These are phyloP conservation scores for Natator depressus DNA, from an alignment of 2,113 vertebrate species.

Conservation along the genomic window DNA sequence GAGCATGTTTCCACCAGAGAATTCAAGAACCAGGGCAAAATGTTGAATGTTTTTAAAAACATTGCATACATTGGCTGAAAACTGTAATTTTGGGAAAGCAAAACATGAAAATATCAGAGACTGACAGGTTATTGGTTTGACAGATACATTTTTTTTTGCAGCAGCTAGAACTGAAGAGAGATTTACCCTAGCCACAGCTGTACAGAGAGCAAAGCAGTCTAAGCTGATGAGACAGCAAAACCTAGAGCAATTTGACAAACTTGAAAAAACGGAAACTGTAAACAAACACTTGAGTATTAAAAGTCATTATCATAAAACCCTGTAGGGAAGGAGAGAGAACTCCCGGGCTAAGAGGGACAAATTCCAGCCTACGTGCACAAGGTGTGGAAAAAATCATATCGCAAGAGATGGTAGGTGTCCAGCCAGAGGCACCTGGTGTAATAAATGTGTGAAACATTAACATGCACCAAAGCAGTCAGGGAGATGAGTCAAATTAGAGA, in stretches of 20 bases:
- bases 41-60: neutral
- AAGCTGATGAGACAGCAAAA: neutral
- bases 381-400: neutral
- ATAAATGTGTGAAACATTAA: neutral
- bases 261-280: neutral
- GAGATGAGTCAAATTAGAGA: neutral
- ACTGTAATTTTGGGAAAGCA: neutral
- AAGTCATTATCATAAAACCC: neutral
- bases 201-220: neutral
- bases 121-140: neutral
- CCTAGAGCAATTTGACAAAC: neutral
- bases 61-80: neutral
- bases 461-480: neutral
- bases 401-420: neutral
- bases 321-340: neutral
- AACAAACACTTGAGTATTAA: neutral
- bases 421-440: neutral
- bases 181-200: neutral
- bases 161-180: neutral
- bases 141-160: neutral
- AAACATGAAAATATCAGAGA: neutral
- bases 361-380: neutral
- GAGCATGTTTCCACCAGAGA: neutral
- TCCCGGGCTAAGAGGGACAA: neutral
- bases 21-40: neutral